Conservation (phyloP, 1,140 invertebrate genomes). For the Heterodera schachtii region DNA sequence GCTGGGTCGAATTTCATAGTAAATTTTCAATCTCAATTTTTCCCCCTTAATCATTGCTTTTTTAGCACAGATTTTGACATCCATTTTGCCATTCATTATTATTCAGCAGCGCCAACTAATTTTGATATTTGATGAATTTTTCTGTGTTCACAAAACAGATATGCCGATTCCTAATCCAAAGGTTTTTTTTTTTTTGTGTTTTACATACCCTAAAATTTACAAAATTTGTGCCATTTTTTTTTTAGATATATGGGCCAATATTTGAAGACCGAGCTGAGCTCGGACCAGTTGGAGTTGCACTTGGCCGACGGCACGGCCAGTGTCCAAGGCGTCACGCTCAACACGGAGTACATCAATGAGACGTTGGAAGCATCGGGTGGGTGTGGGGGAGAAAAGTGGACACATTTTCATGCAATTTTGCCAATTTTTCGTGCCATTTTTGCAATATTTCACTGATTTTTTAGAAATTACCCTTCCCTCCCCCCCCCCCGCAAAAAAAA, state of each 20-base stretch:
- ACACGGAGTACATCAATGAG: slow-evolving; percentile 43
- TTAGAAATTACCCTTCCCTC: not conserved
- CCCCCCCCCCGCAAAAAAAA: too few relatives aligned
- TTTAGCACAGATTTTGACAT: not conserved
- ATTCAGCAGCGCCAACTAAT: not conserved
- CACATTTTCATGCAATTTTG: too few relatives aligned
- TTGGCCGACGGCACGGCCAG: slow-evolving; percentile 44
- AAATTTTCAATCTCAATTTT: not conserved
- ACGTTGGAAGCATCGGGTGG: slow-evolving; percentile 1
- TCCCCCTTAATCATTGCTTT: not conserved
- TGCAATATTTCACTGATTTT: not conserved
- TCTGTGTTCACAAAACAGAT: slow-evolving; percentile 51
- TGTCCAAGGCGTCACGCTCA: slow-evolving; percentile 45
- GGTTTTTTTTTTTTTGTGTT: slow-evolving; percentile 2
- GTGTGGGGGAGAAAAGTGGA: not conserved
- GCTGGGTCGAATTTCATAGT: too few relatives aligned
- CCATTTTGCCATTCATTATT: slow-evolving; percentile 2
- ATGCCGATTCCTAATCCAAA: slow-evolving; percentile 52
- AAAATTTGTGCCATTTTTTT: not conserved
- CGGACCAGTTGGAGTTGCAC: slow-evolving; percentile 46
- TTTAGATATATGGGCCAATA: slow-evolving; percentile 55
- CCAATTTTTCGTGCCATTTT: not conserved
- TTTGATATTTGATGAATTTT: slow-evolving; percentile 37
- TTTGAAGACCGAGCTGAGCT: slow-evolving; percentile 42
- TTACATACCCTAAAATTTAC: not conserved